Evolutionary conservation across 2,113 vertebrate genomes (phyloP).

Genomic region (Cygnus buccinator): DNA sequence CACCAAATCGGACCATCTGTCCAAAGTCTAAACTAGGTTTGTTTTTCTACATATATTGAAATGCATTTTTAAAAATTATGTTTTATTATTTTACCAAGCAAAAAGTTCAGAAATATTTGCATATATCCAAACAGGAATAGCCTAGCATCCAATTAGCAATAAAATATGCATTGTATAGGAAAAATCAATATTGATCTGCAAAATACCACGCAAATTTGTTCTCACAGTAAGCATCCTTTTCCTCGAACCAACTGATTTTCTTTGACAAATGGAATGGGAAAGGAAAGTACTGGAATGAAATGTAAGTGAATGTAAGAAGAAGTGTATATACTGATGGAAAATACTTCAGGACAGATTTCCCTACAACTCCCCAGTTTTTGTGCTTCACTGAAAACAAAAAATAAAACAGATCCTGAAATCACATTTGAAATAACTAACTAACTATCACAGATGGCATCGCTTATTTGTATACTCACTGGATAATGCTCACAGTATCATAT

Average conservation of each 20-base stretch:
- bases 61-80: conserved; percentile 31
- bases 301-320: neutral
- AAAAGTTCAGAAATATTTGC: conserved; percentile 56
- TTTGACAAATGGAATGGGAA: neutral
- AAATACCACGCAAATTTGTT: neutral
- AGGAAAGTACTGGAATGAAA: neutral
- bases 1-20: conserved; percentile 51
- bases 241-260: neutral
- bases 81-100: conserved; percentile 45
- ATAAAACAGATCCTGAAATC: conserved; percentile 43
- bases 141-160: conserved; percentile 17
- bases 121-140: conserved; percentile 1
- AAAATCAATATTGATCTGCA: conserved; percentile 49
- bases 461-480: conserved; percentile 60
- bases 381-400: conserved; percentile 49
- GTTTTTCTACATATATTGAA: conserved; percentile 57
- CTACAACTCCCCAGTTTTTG: conserved; percentile 23
- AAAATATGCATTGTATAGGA: neutral
- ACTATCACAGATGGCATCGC: conserved; percentile 51
- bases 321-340: neutral
- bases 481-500: conserved; percentile 38
- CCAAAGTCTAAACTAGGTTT: conserved; percentile 53
- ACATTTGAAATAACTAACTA: conserved; percentile 45
- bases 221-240: neutral
- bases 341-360: conserved; percentile 43